Conservation (phyloP, 2,888 invertebrate species). For the Pterostichus madidus region DNA sequence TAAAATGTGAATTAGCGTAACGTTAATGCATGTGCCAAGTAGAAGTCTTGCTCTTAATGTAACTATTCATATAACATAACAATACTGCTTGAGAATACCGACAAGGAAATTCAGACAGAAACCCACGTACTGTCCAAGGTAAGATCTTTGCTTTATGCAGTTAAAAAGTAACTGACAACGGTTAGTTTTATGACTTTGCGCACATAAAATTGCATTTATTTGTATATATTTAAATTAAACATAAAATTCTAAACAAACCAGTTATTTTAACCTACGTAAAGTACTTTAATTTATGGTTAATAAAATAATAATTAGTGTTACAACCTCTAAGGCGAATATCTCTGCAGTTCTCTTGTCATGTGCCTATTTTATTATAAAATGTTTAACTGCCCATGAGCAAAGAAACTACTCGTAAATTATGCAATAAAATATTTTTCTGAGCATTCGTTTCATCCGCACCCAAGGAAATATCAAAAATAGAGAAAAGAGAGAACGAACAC, state of each 20-base stretch:
- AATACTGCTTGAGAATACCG: slow-evolving; percentile 57
- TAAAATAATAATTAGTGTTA: slow-evolving; percentile 57
- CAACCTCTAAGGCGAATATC: slow-evolving; percentile 27
- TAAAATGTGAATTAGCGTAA: background rate
- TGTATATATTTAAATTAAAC: slow-evolving; percentile 51
- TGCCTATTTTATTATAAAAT: slow-evolving; percentile 50
- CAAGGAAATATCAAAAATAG: slow-evolving; percentile 50
- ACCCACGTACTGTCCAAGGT: slow-evolving; percentile 30
- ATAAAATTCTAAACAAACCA: slow-evolving; percentile 50
- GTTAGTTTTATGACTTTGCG: slow-evolving; percentile 25
- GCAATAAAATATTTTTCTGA: slow-evolving; percentile 45
- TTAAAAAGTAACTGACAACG: slow-evolving; percentile 30
- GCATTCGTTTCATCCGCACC: slow-evolving; percentile 17
- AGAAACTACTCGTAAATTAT: slow-evolving; percentile 54
- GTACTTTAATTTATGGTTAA: slow-evolving; percentile 58
- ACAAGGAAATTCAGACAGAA: slow-evolving; percentile 7
- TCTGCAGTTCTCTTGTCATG: slow-evolving; percentile 6
- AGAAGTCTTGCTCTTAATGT: slow-evolving; percentile 27
- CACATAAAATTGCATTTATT: slow-evolving; percentile 44
- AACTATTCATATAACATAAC: slow-evolving; percentile 37
- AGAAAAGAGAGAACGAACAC: slow-evolving; percentile 7
- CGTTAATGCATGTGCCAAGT: slow-evolving; percentile 56
- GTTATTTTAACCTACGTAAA: slow-evolving; percentile 55
- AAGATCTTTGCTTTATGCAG: background rate
- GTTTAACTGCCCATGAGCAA: slow-evolving; percentile 49